These are phyloP conservation scores for Leiothrix lutea DNA, from an alignment of 2,113 vertebrate genomes.

Conservation along the genomic window DNA sequence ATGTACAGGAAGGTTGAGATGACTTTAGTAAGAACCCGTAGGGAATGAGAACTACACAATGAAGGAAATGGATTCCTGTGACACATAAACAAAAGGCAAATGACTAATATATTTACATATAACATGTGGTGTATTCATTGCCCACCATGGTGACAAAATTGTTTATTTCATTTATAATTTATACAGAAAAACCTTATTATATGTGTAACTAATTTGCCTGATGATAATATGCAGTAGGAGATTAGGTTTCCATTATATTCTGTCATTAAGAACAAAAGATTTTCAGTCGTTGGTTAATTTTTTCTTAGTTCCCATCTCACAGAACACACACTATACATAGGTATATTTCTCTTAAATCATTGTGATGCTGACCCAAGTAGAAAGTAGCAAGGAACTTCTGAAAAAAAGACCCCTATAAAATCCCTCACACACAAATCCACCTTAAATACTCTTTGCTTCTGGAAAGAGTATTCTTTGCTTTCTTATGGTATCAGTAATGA, in stretches of 20 bases:
- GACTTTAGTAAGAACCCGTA: constrained; percentile 61
- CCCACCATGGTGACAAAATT: constrained; percentile 76
- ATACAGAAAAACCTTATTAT: constrained; percentile 80
- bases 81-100: constrained; percentile 80
- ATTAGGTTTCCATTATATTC: constrained; percentile 74
- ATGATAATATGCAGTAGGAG: constrained; percentile 74
- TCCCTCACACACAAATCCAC: background rate
- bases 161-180: constrained; percentile 86
- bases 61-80: constrained; percentile 77
- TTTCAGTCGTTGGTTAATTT: constrained; percentile 56
- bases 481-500: background rate
- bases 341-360: background rate
- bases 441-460: constrained; percentile 19
- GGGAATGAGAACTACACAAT: constrained; percentile 69
- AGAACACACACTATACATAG: background rate
- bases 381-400: constrained; percentile 21
- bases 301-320: constrained; percentile 24
- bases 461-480: background rate
- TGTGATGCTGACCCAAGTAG: background rate
- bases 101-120: constrained; percentile 84
- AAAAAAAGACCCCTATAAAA: background rate
- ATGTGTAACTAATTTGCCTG: constrained; percentile 82
- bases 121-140: constrained; percentile 80
- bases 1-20: constrained; percentile 58
- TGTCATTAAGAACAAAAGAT: constrained; percentile 75